These are phyloP conservation scores for Polyommatus icarus DNA, from an alignment of 2,888 invertebrate genomes.

Conservation along the genomic window DNA sequence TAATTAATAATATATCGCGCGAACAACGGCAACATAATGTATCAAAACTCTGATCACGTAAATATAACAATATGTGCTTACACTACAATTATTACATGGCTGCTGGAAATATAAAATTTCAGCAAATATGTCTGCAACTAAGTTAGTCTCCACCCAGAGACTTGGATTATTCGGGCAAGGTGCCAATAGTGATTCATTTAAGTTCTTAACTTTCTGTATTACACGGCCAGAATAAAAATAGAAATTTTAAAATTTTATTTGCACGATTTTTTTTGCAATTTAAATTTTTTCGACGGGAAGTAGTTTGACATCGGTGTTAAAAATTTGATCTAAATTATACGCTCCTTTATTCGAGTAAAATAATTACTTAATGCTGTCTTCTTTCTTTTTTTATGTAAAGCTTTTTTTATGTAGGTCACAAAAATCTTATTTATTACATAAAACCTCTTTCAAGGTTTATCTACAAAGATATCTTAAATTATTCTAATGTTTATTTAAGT, in stretches of 20 bases:
- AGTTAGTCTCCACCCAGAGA: background rate
- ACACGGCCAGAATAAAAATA: background rate
- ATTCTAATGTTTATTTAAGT: background rate
- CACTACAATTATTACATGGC: slow-evolving; percentile 1
- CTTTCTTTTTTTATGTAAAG: too few species aligned
- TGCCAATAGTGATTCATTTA: slow-evolving; percentile 27
- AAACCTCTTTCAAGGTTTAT: background rate
- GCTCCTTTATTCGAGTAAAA: too few species aligned
- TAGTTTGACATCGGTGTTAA: too few species aligned
- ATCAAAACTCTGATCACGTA: background rate
- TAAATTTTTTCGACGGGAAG: background rate
- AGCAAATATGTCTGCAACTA: slow-evolving; percentile 25
- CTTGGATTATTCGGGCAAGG: slow-evolving; percentile 12
- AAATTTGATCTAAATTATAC: too few species aligned
- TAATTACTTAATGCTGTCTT: too few species aligned
- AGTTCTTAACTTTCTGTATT: slow-evolving; percentile 23
- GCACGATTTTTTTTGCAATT: background rate
- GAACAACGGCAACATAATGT: background rate
- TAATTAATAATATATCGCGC: background rate
- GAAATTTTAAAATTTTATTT: background rate
- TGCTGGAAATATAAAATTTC: slow-evolving; percentile 17
- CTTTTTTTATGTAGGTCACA: background rate
- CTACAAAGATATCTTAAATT: background rate
- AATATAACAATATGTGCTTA: slow-evolving; percentile 5
- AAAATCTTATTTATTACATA: background rate